Evolutionary conservation across 2,113 vertebrate genomes (phyloP).

Genomic region (Odobenus rosmarus): DNA sequence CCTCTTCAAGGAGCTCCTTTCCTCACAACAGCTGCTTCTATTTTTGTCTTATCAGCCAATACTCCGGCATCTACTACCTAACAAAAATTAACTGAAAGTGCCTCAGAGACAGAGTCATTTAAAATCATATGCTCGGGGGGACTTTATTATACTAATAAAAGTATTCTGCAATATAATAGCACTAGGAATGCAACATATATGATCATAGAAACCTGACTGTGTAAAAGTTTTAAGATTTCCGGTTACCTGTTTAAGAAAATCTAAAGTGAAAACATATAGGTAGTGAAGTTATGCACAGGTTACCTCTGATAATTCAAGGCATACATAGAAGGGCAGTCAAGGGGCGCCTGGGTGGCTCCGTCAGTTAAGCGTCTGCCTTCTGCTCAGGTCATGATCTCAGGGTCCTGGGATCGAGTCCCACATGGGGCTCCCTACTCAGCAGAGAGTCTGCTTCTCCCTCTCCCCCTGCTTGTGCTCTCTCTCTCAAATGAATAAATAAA

Average conservation of each 20-base stretch:
- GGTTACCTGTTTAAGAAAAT: constrained; percentile 9
- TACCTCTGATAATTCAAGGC: neutral
- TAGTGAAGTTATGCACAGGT: neutral
- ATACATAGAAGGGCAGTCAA: neutral
- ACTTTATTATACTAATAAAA: neutral
- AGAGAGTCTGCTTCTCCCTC: too few relatives aligned
- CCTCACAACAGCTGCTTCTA: neutral
- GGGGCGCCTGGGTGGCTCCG: too few relatives aligned
- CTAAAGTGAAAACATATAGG: neutral
- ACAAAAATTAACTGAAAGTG: neutral
- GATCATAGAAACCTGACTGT: neutral
- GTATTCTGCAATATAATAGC: neutral
- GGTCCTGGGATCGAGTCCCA: too few relatives aligned
- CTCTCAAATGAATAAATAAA: too few relatives aligned
- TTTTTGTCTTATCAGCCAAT: neutral
- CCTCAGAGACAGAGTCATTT: neutral
- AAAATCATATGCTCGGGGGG: too few relatives aligned
- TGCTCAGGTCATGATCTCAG: too few relatives aligned
- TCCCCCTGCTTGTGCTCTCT: too few relatives aligned
- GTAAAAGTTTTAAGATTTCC: neutral
- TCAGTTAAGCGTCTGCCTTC: too few relatives aligned
- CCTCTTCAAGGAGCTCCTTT: neutral
- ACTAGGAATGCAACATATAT: neutral
- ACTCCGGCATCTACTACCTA: neutral
- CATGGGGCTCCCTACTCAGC: too few relatives aligned